phyloP scores from a whole-genome alignment of 2,888 invertebrate species.

The Alsophila aescularia region DNA sequence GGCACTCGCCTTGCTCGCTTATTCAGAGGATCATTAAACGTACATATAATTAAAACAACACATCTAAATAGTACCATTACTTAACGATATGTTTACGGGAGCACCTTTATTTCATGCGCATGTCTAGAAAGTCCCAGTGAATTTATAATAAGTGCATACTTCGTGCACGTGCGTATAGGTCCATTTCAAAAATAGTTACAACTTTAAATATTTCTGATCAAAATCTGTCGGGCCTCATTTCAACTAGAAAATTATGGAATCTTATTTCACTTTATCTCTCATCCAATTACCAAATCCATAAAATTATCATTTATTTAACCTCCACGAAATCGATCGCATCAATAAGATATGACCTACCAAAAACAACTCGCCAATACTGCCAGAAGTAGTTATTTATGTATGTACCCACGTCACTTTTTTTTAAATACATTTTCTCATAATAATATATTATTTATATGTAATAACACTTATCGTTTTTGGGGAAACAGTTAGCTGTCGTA shows the following conservation, averaged over 20 bases:
- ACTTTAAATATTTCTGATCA: too few relatives aligned
- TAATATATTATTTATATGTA: too few relatives aligned
- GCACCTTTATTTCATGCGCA: constrained; percentile 1
- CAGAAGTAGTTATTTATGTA: not conserved
- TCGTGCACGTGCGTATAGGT: too few relatives aligned
- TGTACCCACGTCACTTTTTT: too few relatives aligned
- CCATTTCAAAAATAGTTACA: too few relatives aligned
- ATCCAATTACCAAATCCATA: not conserved
- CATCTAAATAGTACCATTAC: constrained; percentile 37
- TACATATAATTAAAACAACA: constrained; percentile 26
- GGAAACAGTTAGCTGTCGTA: constrained; percentile 30
- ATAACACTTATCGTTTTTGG: constrained; percentile 23
- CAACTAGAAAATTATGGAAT: too few relatives aligned
- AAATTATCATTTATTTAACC: not conserved
- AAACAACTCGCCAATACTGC: constrained; percentile 3
- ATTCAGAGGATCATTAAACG: constrained; percentile 42
- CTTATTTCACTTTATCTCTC: too few relatives aligned
- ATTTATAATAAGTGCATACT: too few relatives aligned
- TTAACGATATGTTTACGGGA: constrained; percentile 23
- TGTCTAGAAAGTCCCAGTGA: too few relatives aligned
- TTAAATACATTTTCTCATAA: constrained; percentile 1
- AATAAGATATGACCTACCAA: not conserved
- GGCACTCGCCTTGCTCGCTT: constrained; percentile 19
- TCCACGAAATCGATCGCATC: not conserved
- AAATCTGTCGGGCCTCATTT: too few relatives aligned